phyloP scores from a whole-genome alignment of 2,113 vertebrate genomes.

The Sander vitreus region DNA sequence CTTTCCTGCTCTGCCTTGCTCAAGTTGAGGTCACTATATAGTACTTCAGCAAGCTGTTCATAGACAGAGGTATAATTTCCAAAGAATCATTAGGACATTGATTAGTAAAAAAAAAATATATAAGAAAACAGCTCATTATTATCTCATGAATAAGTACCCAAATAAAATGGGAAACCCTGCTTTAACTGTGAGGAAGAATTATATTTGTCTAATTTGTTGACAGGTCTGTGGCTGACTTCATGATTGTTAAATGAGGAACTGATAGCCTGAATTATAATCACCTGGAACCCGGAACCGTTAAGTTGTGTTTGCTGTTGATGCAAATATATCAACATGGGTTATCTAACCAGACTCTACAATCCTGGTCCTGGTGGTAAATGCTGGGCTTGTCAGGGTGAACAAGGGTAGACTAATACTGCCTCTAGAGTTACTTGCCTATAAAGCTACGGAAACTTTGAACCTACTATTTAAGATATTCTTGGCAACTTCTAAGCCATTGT shows the following conservation, averaged over 20 bases:
- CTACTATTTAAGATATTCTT: not conserved
- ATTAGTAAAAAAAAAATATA: conserved; percentile 12
- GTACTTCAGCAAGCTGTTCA: not conserved
- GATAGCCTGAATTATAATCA: not conserved
- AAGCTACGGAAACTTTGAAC: conserved; percentile 3
- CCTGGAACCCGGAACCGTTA: not conserved
- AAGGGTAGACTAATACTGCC: not conserved
- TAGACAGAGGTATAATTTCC: not conserved
- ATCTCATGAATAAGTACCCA: conserved; percentile 6
- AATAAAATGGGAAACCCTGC: not conserved
- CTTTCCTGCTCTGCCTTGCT: not conserved
- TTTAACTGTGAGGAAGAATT: not conserved
- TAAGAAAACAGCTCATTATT: not conserved
- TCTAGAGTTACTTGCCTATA: not conserved
- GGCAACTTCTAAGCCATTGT: not conserved
- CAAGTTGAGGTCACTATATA: not conserved
- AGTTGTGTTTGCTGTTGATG: conserved; percentile 30
- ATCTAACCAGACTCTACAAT: not conserved
- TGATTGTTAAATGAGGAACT: conserved; percentile 15
- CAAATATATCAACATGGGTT: conserved; percentile 11
- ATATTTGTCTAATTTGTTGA: not conserved
- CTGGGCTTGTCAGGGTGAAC: not conserved
- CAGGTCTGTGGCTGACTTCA: not conserved
- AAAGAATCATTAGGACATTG: not conserved
- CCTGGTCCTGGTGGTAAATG: not conserved